Evolutionary conservation across 2,113 vertebrate genomes (phyloP).

Genomic region (Carlito syrichta): DNA sequence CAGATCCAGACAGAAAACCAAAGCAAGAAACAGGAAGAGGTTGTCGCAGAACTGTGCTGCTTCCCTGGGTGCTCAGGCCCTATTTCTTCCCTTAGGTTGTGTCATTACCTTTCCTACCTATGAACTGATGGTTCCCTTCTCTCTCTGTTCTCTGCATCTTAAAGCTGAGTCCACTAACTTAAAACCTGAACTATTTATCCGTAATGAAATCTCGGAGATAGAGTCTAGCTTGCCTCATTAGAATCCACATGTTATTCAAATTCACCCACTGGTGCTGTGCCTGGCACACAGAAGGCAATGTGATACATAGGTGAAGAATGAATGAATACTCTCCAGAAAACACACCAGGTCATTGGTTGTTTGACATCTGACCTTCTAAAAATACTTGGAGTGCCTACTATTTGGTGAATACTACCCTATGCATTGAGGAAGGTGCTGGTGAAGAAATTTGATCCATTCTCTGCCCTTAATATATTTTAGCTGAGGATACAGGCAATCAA

Average conservation of each 20-base stretch:
- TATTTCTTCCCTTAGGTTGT: background rate
- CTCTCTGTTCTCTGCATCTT: background rate
- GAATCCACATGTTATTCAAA: background rate
- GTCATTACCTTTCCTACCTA: background rate
- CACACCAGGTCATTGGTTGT: background rate
- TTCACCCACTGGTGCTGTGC: no score
- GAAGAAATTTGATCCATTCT: background rate
- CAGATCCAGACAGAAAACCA: background rate
- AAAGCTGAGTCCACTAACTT: background rate
- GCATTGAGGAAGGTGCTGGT: background rate
- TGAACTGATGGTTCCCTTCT: background rate
- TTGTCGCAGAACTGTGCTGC: fast-evolving
- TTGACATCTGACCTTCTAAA: background rate
- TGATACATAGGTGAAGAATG: background rate
- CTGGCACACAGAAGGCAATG: background rate
- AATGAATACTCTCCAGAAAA: background rate
- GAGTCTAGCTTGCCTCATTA: background rate
- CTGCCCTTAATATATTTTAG: background rate
- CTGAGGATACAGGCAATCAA: background rate
- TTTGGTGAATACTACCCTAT: background rate
- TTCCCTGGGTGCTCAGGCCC: background rate
- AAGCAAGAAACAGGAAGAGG: background rate
- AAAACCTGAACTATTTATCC: background rate
- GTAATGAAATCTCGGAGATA: background rate
- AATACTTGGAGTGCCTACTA: background rate